Conservation (phyloP, 2,797 vertebrate genomes). For the Hylomyscus alleni region DNA sequence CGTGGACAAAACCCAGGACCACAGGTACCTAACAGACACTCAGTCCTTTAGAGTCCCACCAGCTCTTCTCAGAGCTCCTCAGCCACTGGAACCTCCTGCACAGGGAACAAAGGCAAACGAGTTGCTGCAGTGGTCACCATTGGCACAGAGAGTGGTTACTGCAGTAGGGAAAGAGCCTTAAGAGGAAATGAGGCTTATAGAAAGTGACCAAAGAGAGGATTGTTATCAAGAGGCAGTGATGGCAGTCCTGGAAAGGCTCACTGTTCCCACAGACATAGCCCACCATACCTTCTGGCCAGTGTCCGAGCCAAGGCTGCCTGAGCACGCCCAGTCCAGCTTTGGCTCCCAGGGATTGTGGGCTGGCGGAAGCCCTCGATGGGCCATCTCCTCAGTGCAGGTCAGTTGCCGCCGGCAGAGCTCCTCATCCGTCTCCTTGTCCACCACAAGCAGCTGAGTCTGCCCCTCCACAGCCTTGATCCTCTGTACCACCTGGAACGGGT, state of each 20-base stretch:
- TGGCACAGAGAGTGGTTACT: neutral
- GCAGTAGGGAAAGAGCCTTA: neutral
- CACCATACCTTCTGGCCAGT: constrained; percentile 93
- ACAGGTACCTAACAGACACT: neutral
- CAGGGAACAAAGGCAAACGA: neutral
- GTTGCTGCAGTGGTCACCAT: too few species aligned
- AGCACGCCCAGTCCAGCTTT: constrained; percentile 84
- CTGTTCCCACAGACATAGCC: neutral
- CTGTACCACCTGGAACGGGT: constrained; percentile 93
- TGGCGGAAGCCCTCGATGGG: constrained; percentile 86
- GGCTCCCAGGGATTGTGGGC: constrained; percentile 89
- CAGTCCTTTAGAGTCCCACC: neutral
- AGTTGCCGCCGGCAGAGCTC: constrained; percentile 91
- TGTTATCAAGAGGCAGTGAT: neutral
- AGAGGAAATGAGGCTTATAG: neutral
- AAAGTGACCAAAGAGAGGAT: neutral
- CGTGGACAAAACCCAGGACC: neutral
- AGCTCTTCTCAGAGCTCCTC: neutral
- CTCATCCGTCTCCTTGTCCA: constrained; percentile 95
- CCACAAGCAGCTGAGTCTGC: constrained; percentile 94
- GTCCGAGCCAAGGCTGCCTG: constrained; percentile 91
- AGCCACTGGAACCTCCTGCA: neutral
- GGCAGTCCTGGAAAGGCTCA: neutral
- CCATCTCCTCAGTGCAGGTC: constrained; percentile 93
- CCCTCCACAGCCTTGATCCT: constrained; percentile 93